Base-by-base conservation (phyloP, 1,140 invertebrate genomes). In the Nebria ingens region DNA sequence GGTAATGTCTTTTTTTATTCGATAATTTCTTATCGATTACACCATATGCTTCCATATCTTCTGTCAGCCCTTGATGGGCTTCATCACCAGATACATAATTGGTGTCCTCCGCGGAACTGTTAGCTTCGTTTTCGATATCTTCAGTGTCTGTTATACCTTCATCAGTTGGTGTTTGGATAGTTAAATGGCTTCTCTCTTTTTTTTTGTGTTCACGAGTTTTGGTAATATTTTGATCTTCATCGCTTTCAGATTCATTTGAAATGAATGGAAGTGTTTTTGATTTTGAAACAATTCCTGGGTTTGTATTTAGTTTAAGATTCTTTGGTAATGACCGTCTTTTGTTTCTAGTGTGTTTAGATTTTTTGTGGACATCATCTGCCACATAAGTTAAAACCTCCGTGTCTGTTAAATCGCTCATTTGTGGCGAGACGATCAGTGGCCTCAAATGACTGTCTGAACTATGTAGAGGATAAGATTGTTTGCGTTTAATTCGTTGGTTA, bases 311-410 rank as follows among this genome's bases (percentile, higher is more conserved):
- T 11, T 45, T 12, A 11, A 15, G 21, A 29, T 50, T 11, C 25
- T 51, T 38, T n/a, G 17, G 23, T 55, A 29, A 23, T 56, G 58
- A 49, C 9, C 34, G 6, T 13, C 15, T 54, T 21, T 53, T 56
- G 9, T 15, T 12, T 57, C 40, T 50, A 34, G 15, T 38, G 12
- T 11, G 23, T 13, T 34, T n/a, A 11, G 15, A 21, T 2, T 15
- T 60, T 58, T 68, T 63, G 4, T 12, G 6, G 3, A 68, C 69
- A 17, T 72, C 65, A 21, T 71, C 66, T 29, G 62, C 59, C 21
- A 62, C 63, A 19, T 62, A 63, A 29, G 57, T 22, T 9, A 70
- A 29, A 19, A 67, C 57, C 65, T 71, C 68, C 11, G 61, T 57
- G 51, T 70, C 67, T n/a, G 66, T 70, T 11, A 64, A 23, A 40